phyloP scores from a whole-genome alignment of 2,797 vertebrate genomes.

The Phylloscopus collybita region DNA sequence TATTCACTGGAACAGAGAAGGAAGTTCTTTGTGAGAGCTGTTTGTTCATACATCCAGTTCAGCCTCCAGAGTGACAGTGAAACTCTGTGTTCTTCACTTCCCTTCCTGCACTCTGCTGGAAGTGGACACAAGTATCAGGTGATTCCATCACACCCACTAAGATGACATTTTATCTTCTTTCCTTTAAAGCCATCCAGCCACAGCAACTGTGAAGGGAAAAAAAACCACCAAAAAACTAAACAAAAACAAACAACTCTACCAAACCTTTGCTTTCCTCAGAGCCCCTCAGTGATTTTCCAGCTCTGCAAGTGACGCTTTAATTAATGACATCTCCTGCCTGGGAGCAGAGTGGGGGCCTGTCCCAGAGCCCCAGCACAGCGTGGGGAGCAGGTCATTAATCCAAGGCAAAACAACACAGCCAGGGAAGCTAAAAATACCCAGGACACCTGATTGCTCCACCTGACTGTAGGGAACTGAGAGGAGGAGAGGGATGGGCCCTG shows the following conservation, averaged over 20 bases:
- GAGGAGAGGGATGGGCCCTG: background rate
- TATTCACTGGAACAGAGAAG: background rate
- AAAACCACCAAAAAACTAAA: no score
- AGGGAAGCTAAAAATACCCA: background rate
- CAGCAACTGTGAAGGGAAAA: background rate
- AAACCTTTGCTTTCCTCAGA: background rate
- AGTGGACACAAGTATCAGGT: background rate
- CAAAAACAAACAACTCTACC: background rate
- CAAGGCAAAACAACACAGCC: background rate
- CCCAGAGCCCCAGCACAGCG: background rate
- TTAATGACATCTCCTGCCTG: background rate
- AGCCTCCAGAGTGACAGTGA: background rate
- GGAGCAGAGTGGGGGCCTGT: background rate
- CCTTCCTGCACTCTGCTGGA: background rate
- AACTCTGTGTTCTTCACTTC: background rate
- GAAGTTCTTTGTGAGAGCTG: background rate
- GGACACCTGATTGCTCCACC: background rate
- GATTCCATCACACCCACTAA: background rate
- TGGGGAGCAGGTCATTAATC: background rate
- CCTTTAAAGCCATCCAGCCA: background rate
- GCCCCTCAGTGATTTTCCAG: constrained; percentile 18
- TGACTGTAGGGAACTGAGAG: background rate
- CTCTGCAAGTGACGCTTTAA: background rate
- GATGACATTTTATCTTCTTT: background rate
- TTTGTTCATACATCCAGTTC: background rate